These are phyloP conservation scores for Scaptomyza flava DNA, from an alignment of 2,888 invertebrate species.

Conservation along the genomic window DNA sequence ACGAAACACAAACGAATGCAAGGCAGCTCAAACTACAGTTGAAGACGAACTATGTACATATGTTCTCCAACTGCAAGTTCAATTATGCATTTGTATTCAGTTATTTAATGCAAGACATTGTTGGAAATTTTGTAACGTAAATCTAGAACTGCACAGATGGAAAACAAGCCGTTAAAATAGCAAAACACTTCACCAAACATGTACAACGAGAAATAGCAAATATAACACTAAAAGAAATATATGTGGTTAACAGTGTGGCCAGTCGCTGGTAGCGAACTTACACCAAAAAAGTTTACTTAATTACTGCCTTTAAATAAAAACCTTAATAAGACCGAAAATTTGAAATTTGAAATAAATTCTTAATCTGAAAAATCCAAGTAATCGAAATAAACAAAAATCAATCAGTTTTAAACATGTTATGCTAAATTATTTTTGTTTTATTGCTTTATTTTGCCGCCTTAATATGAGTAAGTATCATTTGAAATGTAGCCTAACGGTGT, in stretches of 20 bases:
- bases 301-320: neutral
- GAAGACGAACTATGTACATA: neutral
- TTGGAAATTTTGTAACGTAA: constrained; percentile 13
- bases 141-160: constrained; percentile 26
- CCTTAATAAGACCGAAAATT: neutral
- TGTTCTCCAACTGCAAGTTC: constrained; percentile 7
- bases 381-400: neutral
- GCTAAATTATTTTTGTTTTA: neutral
- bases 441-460: constrained; percentile 21
- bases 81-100: neutral
- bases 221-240: constrained; percentile 37
- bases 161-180: constrained; percentile 22
- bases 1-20: constrained; percentile 13
- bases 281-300: constrained; percentile 10
- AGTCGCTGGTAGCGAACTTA: constrained; percentile 2
- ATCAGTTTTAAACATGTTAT: constrained; percentile 7
- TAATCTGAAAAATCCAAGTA: constrained; percentile 1
- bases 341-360: neutral
- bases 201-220: constrained; percentile 23
- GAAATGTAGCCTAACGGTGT: neutral
- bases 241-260: constrained; percentile 26
- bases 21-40: constrained; percentile 16
- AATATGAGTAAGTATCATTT: constrained; percentile 46
- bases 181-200: neutral
- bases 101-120: neutral